These are phyloP conservation scores for Eupithecia abbreviata DNA, from an alignment of 2,888 invertebrate genomes.

Conservation along the genomic window DNA sequence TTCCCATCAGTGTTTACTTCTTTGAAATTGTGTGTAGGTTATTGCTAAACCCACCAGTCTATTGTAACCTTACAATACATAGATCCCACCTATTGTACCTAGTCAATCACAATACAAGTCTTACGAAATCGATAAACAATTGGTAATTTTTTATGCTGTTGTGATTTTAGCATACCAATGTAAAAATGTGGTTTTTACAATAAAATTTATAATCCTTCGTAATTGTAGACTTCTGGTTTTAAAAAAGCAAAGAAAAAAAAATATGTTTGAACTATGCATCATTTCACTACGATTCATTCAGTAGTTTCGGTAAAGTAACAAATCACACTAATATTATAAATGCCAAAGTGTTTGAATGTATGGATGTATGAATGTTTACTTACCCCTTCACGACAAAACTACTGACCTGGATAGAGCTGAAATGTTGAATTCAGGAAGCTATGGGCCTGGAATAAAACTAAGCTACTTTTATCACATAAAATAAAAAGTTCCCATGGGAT, in stretches of 20 bases:
- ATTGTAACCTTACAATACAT: slow-evolving; percentile 24
- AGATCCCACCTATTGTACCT: slow-evolving; percentile 11
- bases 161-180: slow-evolving; percentile 9
- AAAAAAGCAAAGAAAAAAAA: neutral
- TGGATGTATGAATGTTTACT: too few relatives aligned
- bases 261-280: neutral
- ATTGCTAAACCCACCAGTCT: slow-evolving; percentile 16
- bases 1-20: slow-evolving; percentile 7
- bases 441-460: too few relatives aligned
- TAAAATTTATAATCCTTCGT: neutral
- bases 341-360: too few relatives aligned
- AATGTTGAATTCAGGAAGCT: too few relatives aligned
- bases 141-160: slow-evolving; percentile 17
- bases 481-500: too few relatives aligned
- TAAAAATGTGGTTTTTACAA: neutral
- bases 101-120: slow-evolving; percentile 18
- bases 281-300: neutral
- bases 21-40: slow-evolving; percentile 6
- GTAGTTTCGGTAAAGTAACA: neutral
- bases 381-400: too few relatives aligned
- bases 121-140: slow-evolving; percentile 27
- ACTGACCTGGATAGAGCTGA: too few relatives aligned
- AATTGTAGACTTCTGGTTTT: neutral
- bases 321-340: too few relatives aligned
- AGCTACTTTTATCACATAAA: too few relatives aligned